Base-by-base conservation (phyloP, 2,888 invertebrate genomes). In the Papilio demoleus region DNA sequence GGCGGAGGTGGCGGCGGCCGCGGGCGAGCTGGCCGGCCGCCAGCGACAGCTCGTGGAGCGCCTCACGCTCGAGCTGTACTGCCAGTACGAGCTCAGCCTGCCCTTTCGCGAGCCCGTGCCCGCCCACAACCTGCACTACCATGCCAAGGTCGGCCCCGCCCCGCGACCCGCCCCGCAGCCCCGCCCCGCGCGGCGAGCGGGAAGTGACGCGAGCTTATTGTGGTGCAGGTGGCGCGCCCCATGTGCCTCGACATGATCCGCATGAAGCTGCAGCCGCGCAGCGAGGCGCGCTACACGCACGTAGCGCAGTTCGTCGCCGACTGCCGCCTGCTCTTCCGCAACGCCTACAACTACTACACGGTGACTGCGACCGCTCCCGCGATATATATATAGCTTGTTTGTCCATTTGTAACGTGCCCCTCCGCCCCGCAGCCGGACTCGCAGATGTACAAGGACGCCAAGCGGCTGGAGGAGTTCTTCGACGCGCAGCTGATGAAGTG, bases 31-130 rank as follows among this genome's bases (percentile, higher is more conserved):
- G 76, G 90, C 93, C 64, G 79, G 93, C 65, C 93, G 94, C 72
- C 94, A 95, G 83, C 93, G 94, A 77, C 95, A 95, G 84, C 93
- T 97, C 73, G 95, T 96, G 75, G 97, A 98, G 91, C 93, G 98
- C 74, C 94, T 98, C 73, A 95, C 98, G 72, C 93, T 98, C 77
- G 98, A 98, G 90, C 93, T 98, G 77, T 98, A 97, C 88, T 98
- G 97, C 87, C 97, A 98, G 88, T 97, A 97, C 84, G 97, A 97
- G 85, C 94, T 95, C 77, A 97, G 97, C 90, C 94, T 97, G 79
- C 95, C 96, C 71, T 98, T 98, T 90, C 95, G 98, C 81, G 97
- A 97, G 89, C 94, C 96, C 66, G 96, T 97, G 74, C 95, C 96
- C 73, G 90, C 94, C 61, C 95, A 96, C 81, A 86, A 88, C 84